These are phyloP conservation scores for Thamnophis elegans DNA, from an alignment of 2,797 vertebrate species.

Conservation along the genomic window DNA sequence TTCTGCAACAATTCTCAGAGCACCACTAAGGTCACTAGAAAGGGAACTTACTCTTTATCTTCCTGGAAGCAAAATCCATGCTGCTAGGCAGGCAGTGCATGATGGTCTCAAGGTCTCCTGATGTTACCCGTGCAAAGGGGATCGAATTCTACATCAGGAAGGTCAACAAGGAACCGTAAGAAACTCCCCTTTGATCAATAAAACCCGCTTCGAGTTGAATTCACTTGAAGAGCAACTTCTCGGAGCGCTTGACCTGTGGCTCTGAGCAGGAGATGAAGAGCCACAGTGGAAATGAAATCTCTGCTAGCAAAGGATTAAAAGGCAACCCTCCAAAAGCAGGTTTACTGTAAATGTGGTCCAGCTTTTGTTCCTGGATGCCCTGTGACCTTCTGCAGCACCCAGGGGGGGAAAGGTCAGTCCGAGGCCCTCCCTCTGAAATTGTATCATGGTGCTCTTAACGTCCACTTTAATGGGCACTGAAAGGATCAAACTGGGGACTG, in stretches of 20 bases:
- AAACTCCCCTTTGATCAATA: not conserved
- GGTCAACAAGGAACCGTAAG: no score
- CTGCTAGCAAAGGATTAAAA: not conserved
- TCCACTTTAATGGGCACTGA: constrained; percentile 66
- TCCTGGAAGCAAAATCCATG: not conserved
- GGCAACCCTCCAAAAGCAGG: not conserved
- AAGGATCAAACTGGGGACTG: constrained; percentile 58
- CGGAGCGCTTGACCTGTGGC: not conserved
- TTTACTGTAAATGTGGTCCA: not conserved
- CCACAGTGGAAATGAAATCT: no score
- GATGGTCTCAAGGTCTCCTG: not conserved
- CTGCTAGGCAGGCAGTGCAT: not conserved
- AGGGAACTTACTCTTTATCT: not conserved
- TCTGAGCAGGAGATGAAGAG: not conserved
- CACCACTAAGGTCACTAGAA: not conserved
- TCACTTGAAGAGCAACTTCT: no score
- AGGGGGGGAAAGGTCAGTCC: constrained; percentile 37
- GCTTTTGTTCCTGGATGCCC: constrained; percentile 38
- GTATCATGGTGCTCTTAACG: constrained; percentile 57
- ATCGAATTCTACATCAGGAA: not conserved
- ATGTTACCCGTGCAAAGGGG: not conserved
- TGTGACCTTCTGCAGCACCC: constrained; percentile 28
- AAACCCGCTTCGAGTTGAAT: not conserved
- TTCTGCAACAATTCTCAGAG: not conserved
- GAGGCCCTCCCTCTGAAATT: constrained; percentile 53